Conservation (phyloP, 1,140 invertebrate species). For the Triops longicaudatus region DNA sequence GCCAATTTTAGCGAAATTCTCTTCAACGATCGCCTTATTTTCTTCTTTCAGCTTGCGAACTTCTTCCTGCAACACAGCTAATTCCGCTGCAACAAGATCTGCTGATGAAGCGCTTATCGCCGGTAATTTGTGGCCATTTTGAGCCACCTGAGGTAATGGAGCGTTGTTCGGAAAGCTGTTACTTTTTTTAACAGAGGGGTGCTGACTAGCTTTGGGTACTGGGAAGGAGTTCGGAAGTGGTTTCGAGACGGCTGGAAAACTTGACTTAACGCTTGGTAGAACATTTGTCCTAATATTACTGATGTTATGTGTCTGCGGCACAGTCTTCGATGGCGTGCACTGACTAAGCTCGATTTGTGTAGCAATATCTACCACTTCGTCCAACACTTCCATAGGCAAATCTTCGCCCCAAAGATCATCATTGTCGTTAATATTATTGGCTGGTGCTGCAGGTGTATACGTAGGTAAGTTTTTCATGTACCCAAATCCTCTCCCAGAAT, state of each 20-base stretch:
- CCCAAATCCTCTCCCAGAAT: neutral
- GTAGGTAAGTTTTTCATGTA: neutral
- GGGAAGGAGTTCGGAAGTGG: neutral
- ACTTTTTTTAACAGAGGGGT: neutral
- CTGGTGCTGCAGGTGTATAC: neutral
- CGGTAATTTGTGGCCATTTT: neutral
- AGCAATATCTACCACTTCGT: neutral
- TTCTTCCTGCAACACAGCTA: neutral
- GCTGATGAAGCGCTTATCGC: neutral
- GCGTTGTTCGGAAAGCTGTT: neutral
- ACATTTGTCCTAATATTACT: neutral
- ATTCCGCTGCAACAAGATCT: neutral
- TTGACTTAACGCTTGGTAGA: neutral
- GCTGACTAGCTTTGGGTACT: neutral
- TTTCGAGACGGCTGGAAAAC: neutral
- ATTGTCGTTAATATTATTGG: neutral
- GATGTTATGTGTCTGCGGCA: neutral
- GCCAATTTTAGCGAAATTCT: neutral
- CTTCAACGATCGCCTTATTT: neutral
- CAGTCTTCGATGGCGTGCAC: neutral
- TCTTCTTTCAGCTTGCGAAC: neutral
- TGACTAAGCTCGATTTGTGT: neutral
- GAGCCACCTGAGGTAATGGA: neutral
- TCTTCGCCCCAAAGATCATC: conserved; percentile 1
- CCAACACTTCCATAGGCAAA: neutral